phyloP scores from a whole-genome alignment of 2,113 vertebrate species.

The Tinamus guttatus region DNA sequence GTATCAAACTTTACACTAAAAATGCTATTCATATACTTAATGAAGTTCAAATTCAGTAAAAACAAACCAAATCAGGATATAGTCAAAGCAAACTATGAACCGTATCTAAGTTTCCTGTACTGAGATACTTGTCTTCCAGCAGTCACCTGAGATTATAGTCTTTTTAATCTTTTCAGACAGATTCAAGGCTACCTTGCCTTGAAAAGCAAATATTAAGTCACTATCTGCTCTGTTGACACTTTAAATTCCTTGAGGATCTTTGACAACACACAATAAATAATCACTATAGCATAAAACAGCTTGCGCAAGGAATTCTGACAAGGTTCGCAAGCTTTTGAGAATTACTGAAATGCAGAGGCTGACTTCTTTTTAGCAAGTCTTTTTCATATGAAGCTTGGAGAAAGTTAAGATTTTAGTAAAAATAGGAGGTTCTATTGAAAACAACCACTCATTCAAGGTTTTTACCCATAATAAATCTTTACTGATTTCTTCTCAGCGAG shows the following conservation, averaged over 20 bases:
- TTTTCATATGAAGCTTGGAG: background rate
- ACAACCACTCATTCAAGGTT: background rate
- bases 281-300: background rate
- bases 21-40: background rate
- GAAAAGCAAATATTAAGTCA: background rate
- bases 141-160: background rate
- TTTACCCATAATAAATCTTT: background rate
- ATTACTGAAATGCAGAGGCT: background rate
- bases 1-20: background rate
- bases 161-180: background rate
- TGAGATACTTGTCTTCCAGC: background rate
- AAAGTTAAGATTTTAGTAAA: background rate
- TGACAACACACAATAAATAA: background rate
- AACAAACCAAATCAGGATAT: background rate
- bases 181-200: background rate
- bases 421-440: background rate
- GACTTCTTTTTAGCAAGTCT: background rate
- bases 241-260: background rate
- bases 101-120: background rate
- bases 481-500: background rate
- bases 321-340: background rate
- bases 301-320: background rate
- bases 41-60: background rate
- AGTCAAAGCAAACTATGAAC: background rate
- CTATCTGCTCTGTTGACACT: background rate